Base-by-base conservation (phyloP, 2,888 invertebrate genomes). In the Andrena camellia region DNA sequence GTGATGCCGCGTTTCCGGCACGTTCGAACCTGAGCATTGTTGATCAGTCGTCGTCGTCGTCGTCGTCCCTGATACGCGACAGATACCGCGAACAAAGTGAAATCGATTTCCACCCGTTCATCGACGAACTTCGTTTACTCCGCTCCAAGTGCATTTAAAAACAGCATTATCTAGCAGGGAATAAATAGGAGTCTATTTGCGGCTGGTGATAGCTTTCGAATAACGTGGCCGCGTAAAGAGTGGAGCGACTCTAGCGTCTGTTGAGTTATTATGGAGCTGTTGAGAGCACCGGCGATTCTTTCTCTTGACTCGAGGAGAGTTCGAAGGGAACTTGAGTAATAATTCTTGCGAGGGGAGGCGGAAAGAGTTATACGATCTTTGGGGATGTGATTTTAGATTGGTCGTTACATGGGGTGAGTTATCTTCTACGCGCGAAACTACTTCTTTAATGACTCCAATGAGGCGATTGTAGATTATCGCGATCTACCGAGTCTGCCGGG, bases 11-110 rank as follows among this genome's bases (percentile, higher is more conserved):
- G 83, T 60, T 86, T 88, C 87, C 83, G 81, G 75, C 81, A 83
- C 84, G 83, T 86, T 79, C 83, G 69, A 68, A 63, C 78, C 78
- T 66, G 52, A 78, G 77, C 35, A 88, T 86, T 88, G 86, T 88
- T 81, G 87, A 87, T 88, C 84, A 77, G 67, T 73, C 79, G 69
- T 70, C 79, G 75, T 73, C 74, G 67, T 73, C 79, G 69, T 70
- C 79, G 75, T 73, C 74, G 60, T 77, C 63, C 52, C 78, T 78
- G 87, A 88, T 84, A 79, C 75, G n/a, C 17, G 50, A 23, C 48
- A 63, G 87, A 89, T 89, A 88, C 74, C 78, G 75, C 68, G 68
- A 80, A 83, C 89, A 89, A 80, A 80, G 77, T 76, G 63, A 73
- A 84, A 81, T 81, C 83, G 84, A 86, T 88, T 82, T 76, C 52